Evolutionary conservation across 2,888 invertebrate genomes (phyloP), one percentile per base, ranked within the genome.

Genomic region (Hydriomena furcata): DNA sequence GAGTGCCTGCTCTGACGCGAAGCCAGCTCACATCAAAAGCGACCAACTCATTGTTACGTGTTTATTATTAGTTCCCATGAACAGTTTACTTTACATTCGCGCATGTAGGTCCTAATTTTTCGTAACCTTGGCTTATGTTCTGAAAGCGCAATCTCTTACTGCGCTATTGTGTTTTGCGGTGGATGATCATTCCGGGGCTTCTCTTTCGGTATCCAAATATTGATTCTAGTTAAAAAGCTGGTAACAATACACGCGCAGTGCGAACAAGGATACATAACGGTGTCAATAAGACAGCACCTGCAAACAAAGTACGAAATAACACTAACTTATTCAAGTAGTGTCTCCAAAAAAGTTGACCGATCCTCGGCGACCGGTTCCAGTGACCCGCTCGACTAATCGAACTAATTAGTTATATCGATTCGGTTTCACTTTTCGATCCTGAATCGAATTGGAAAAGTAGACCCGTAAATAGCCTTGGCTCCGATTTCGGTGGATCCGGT

Each of bases 61-160:
- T 82, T 77, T 88, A 86, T 87, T 86, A 86, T 85, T 88, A 84
- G 83, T 84, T 79, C 73, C 66, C 78, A 68, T 77, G 71, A 66
- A 73, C 71, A 68, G 77, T 78, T 79, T 77, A 79, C 78, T 70
- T 76, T 79, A 79, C 71, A 68, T 66, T 73, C 63, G 65, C 68
- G 71, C 76, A 72, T 71, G 66, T 76, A 68, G 67, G 73, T 75
- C 73, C 70, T 69, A 67, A 65, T 71, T 79, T 80, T 79, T 73
- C 71, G 68, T 82, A 82, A 78, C 84, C 86, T 82, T 85, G 79
- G 61, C 56, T 65, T 58, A 61, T 69, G 68, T 68, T 75, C 72
- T 65, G 70, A 70, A 73, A 72, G 51, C 63, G 53, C 68, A 72
- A 74, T 75, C 68, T 68, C 65, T 66, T 61, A 68, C 46, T 43